Conservation (phyloP, 2,888 invertebrate genomes). For the Candidula unifasciata region DNA sequence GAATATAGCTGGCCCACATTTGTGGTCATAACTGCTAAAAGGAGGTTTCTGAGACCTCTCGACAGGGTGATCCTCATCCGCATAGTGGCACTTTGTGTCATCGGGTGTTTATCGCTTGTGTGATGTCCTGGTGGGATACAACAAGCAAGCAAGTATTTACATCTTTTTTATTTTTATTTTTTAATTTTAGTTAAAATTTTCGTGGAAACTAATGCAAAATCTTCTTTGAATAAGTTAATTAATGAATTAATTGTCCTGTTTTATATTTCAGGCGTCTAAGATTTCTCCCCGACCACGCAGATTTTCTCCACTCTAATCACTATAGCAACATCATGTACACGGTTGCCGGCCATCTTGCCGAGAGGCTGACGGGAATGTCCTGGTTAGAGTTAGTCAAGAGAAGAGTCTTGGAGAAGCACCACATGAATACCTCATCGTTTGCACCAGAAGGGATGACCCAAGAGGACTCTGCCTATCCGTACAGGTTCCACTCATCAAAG, state of each 20-base stretch:
- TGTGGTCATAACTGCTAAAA: too few species aligned
- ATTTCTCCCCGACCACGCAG: slow-evolving; percentile 49
- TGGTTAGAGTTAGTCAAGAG: slow-evolving; percentile 31
- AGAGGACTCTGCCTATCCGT: slow-evolving; percentile 33
- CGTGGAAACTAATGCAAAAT: too few species aligned
- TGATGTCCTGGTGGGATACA: too few species aligned
- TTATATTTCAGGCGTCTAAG: slow-evolving; percentile 55
- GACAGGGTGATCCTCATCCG: too few species aligned
- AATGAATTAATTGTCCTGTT: background rate
- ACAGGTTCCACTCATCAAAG: slow-evolving; percentile 11
- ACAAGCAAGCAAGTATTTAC: too few species aligned
- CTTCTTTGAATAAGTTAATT: too few species aligned
- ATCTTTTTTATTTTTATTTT: too few species aligned
- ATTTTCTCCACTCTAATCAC: slow-evolving; percentile 36
- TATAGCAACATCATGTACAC: slow-evolving; percentile 47
- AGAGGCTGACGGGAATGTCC: slow-evolving; percentile 36
- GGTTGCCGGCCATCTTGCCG: slow-evolving; percentile 43
- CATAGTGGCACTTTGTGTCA: too few species aligned
- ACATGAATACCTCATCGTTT: slow-evolving; percentile 35
- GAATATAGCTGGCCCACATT: too few species aligned
- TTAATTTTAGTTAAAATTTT: too few species aligned
- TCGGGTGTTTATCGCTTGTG: too few species aligned
- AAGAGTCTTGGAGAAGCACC: slow-evolving; percentile 14
- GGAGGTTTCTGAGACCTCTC: too few species aligned
- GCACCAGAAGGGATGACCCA: slow-evolving; percentile 22